Evolutionary conservation across 2,888 invertebrate species (phyloP).

Genomic region (Arge pagana): DNA sequence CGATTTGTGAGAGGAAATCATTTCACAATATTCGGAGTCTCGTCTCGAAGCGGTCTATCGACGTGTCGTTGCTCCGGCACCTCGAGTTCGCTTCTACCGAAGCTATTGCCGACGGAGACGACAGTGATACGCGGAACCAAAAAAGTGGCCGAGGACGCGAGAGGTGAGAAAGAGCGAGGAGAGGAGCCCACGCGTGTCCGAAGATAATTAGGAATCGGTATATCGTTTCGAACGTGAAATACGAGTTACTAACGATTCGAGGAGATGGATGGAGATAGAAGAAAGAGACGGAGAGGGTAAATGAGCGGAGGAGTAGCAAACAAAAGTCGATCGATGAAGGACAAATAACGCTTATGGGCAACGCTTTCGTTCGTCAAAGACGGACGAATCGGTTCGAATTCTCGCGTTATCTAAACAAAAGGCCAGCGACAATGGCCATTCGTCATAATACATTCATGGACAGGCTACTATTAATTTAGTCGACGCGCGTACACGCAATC

Average conservation of each 20-base stretch:
- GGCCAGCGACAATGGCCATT: constrained; percentile 1
- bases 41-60: too few relatives aligned
- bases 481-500: constrained; percentile 2
- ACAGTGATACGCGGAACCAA: too few relatives aligned
- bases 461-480: constrained; percentile 9
- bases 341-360: too few relatives aligned
- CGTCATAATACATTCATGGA: constrained; percentile 1
- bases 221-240: constrained; percentile 24
- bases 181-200: neutral
- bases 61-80: too few relatives aligned
- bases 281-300: constrained; percentile 22
- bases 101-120: too few relatives aligned
- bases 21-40: too few relatives aligned
- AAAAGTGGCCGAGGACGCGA: too few relatives aligned
- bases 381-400: neutral
- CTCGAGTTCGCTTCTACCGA: too few relatives aligned
- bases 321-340: constrained; percentile 11
- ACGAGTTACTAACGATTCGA: constrained; percentile 19
- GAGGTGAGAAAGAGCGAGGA: too few relatives aligned
- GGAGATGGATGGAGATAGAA: constrained; percentile 22
- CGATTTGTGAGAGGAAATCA: too few relatives aligned
- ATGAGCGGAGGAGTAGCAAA: neutral
- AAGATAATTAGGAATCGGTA: too few relatives aligned
- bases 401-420: constrained; percentile 12
- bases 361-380: constrained; percentile 21